Evolutionary conservation across 37 sponge, comb jelly and placozoan species (phyloP), one percentile per base, ranked within the genome.

Genomic region (Cliona cf. orientalis): DNA sequence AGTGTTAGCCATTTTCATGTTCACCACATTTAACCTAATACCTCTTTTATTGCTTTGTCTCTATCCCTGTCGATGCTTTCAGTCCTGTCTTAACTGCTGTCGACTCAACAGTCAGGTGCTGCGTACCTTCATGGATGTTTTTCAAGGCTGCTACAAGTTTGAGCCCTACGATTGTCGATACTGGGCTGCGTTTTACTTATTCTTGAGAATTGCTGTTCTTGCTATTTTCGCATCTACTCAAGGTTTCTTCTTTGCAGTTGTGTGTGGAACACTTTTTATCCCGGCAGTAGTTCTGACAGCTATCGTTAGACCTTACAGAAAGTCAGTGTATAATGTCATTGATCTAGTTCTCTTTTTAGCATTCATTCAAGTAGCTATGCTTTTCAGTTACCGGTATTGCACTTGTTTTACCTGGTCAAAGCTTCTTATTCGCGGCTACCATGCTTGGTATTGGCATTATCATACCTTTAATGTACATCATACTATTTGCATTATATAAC

Each of bases 21-120:
- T 57, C 34, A 32, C 57, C 2, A 19, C 35, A 3, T 57, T 74
- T 28, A 58, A 31, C 39, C 2, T 74, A 17, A 33, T 57, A 33
- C 75, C 75, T n/a, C 58, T 66, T 19, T 7, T 67, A 28, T 58
- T 68, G 68, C 69, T 45, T 19, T 68, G 63, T 68, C 7, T 67
- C 38, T 80, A 62, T 32, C 79, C 57, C 5, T 79, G 32, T 34
- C 58, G 37, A 68, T 79, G 44, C 23, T 58, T 76, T 40, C 72
- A 71, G 14, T 21, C 9, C 29, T 42, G 46, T 45, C 49, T 71
- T 3, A 71, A 71, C 26, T n/a, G 25, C 28, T 40, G 19, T 43
- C 4, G 26, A 11, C 31, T 38, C n/a, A n/a, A 23, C 3, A 12
- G 17, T 71, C 9, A 32, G 6, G 49, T 21, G 42, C 49, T 71